Evolutionary conservation across 2,888 invertebrate species (phyloP), one percentile per base, ranked within the genome.

Genomic region (Ramazzottius varieornatus): DNA sequence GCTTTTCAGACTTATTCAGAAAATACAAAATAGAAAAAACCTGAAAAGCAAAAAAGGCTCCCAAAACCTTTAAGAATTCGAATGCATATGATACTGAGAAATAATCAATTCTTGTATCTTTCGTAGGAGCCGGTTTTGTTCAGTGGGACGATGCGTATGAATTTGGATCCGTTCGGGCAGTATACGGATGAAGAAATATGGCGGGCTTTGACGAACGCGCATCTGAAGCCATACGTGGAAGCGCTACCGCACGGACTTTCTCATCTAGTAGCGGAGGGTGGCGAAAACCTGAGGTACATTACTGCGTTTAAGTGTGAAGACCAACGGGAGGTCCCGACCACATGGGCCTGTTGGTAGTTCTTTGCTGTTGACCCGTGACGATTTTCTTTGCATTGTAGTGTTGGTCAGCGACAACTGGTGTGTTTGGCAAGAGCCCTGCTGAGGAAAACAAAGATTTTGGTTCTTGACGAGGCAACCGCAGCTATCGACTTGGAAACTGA

Each of bases 81-180:
- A n/a, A n/a, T n/a, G n/a, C n/a, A n/a, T n/a, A n/a, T n/a, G n/a
- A n/a, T n/a, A n/a, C n/a, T 40, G 40, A 40, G 13, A 40, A 40
- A 13, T 20, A 8, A 40, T 40, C 8, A 8, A 8, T 40, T 13
- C 8, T n/a, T n/a, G n/a, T n/a, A n/a, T n/a, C n/a, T n/a, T n/a
- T n/a, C n/a, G n/a, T n/a, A n/a, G 80, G 94, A 94, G 79, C 93
- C 93, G 0, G 88, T 93, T 63, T 80, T 94, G 67, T 94, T 94
- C 79, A 89, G 90, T 29, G 93, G 93, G 64, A 84, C 85, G 2
- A 79, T 94, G 70, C 82, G 93, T 65, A 82, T 87, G 78, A 94
- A 94, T 79, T 81, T 94, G 68, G 94, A 94, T 80, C 94, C 94
- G 1, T 89, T 92, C 77, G 80, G 82, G 70, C 75, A 76, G 1